phyloP scores from a whole-genome alignment of 1,140 invertebrate species.

The Tyrophagus putrescentiae region DNA sequence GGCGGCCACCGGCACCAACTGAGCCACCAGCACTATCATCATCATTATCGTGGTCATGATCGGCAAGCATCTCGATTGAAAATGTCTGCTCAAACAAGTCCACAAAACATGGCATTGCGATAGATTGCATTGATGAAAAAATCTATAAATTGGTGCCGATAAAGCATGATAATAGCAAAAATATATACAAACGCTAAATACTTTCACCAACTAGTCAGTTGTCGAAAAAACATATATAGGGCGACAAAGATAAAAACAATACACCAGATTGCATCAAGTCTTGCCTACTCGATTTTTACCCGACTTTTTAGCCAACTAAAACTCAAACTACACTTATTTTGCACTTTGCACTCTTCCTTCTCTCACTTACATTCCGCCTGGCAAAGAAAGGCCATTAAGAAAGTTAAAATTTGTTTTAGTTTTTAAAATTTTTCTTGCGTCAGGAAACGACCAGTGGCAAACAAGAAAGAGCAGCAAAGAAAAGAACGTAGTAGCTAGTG shows the following conservation, averaged over 20 bases:
- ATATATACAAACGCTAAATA: not conserved
- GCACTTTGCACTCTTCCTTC: not conserved
- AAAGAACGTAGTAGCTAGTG: too few relatives aligned
- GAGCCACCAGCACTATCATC: not conserved
- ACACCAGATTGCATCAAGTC: too few relatives aligned
- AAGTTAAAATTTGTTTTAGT: slow-evolving; percentile 6
- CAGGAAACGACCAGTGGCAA: not conserved
- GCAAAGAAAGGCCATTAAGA: not conserved
- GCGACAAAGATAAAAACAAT: too few relatives aligned
- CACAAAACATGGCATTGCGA: not conserved
- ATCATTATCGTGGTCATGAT: slow-evolving; percentile 12
- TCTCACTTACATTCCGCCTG: not conserved
- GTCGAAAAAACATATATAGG: too few relatives aligned
- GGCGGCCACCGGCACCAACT: not conserved
- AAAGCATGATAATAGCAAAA: not conserved
- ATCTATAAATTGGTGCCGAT: slow-evolving; percentile 4
- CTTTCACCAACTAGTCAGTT: too few relatives aligned
- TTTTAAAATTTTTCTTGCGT: not conserved
- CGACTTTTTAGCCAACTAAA: too few relatives aligned
- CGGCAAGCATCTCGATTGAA: not conserved
- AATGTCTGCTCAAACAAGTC: not conserved
- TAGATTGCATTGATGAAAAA: slow-evolving; percentile 5
- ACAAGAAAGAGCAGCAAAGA: too few relatives aligned
- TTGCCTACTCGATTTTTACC: too few relatives aligned
- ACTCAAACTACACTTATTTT: too few relatives aligned